Conservation (phyloP, 64 coral and sea anemone genomes). For the Acropora yongei region DNA sequence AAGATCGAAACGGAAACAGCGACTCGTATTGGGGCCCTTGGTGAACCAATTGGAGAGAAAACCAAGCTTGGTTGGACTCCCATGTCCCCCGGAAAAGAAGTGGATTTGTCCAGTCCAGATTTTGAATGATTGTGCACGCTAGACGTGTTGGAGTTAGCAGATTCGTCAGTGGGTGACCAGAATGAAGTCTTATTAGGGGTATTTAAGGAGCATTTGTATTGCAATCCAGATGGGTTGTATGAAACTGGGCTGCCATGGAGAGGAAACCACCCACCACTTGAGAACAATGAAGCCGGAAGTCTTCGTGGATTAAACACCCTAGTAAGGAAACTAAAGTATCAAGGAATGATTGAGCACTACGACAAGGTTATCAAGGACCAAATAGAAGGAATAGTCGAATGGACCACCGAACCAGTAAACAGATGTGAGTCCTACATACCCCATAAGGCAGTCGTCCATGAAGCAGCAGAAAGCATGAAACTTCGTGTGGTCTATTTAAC, state of each 20-base stretch:
- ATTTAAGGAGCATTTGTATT: not conserved
- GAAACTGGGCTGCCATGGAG: slow-evolving; percentile 13
- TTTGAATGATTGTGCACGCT: no score
- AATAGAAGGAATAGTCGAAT: no score
- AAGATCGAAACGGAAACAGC: not conserved
- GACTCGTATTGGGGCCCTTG: not conserved
- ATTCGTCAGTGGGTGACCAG: not conserved
- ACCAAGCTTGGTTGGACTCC: slow-evolving; percentile 18
- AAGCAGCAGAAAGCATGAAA: no score
- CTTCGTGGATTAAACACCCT: no score
- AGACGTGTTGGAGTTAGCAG: not conserved
- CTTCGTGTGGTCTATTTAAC: no score
- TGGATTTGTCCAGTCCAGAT: not conserved
- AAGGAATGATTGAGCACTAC: no score
- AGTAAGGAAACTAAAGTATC: no score
- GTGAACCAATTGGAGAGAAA: slow-evolving; percentile 23
- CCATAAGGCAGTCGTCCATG: no score
- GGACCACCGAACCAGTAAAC: no score
- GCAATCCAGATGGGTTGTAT: not conserved
- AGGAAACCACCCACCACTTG: slow-evolving; percentile 17
- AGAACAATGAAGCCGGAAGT: not conserved
- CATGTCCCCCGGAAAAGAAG: slow-evolving; percentile 19
- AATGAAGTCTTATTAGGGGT: not conserved
- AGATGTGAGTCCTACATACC: no score
- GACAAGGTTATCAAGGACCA: no score